Evolutionary conservation across 2,888 invertebrate genomes (phyloP), one percentile per base, ranked within the genome.

Genomic region (Xestia ashworthii): DNA sequence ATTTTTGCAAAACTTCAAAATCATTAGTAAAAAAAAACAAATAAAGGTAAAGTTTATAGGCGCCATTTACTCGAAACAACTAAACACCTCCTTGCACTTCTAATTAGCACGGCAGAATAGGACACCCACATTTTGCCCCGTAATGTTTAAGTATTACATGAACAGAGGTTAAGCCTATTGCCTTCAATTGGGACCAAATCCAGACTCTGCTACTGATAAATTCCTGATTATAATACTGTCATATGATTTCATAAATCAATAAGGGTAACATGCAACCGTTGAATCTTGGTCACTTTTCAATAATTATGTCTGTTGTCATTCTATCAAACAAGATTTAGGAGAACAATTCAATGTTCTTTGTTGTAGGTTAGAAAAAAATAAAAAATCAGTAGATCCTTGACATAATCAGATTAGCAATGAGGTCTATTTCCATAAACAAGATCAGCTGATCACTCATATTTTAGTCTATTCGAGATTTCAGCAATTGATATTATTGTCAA

Each of bases 371-470:
- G 25, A 50, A 62, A n/a, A 5, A 5, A 46, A 32, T 22, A 16
- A n/a, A n/a, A 19, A 46, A 55, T 16, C 14, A 55, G 25, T 41
- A 58, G 16, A 5, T 22, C 41, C 60, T 22, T 41, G 25, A 62
- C 16, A 14, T 41, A 73, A 41, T 74, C 11, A 32, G 3, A 19
- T 50, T 14, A 25, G 22, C 60, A 32, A 62, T 50, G 19, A 50
- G 12, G 5, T 22, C 12, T 66, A 50, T 71, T 22, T 38, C 38
- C n/a, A 25, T 44, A 64, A 41, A 74, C 25, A 68, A 74, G 25
- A 72, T 65, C 77, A 76, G 58, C 71, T 68, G 67, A 81, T 58
- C 25, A 32, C 14, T 5, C 6, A n/a, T n/a, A 11, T 16, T 76
- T 50, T 46, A 16, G 19, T 22, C 1, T 12, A 53, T 16, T 25